Evolutionary conservation across 1,140 invertebrate genomes (phyloP).

Genomic region (Pogonomyrmex barbatus): DNA sequence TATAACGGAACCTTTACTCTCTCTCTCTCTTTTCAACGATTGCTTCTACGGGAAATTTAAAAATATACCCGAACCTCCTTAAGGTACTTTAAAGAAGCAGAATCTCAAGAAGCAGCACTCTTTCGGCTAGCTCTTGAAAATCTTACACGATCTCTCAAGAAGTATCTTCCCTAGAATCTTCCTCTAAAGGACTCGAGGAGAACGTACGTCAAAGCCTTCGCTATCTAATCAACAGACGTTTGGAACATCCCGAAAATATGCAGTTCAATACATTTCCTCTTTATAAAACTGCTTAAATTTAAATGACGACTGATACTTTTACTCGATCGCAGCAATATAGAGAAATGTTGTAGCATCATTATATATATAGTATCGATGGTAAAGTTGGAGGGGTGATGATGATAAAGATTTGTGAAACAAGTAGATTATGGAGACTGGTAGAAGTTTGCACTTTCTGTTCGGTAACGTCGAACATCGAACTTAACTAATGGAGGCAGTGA

Average conservation of each 20-base stretch:
- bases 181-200: not conserved
- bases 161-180: not conserved
- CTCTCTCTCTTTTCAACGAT: not conserved
- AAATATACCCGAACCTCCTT: not conserved
- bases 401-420: slow-evolving; percentile 8
- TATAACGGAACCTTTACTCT: not conserved
- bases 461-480: not conserved
- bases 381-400: not conserved
- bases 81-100: not conserved
- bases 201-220: not conserved
- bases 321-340: not conserved
- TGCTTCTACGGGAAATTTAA: not conserved
- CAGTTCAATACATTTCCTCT: not conserved
- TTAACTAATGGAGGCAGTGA: slow-evolving; percentile 12
- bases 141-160: not conserved
- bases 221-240: not conserved
- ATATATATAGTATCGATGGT: not conserved
- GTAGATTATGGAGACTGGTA: not conserved
- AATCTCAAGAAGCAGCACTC: slow-evolving; percentile 31
- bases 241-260: slow-evolving; percentile 5
- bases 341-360: not conserved
- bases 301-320: not conserved
- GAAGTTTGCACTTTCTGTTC: not conserved
- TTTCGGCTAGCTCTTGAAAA: not conserved
- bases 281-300: not conserved